Conservation (phyloP, 1,140 invertebrate species). For the Monochamus saltuarius region DNA sequence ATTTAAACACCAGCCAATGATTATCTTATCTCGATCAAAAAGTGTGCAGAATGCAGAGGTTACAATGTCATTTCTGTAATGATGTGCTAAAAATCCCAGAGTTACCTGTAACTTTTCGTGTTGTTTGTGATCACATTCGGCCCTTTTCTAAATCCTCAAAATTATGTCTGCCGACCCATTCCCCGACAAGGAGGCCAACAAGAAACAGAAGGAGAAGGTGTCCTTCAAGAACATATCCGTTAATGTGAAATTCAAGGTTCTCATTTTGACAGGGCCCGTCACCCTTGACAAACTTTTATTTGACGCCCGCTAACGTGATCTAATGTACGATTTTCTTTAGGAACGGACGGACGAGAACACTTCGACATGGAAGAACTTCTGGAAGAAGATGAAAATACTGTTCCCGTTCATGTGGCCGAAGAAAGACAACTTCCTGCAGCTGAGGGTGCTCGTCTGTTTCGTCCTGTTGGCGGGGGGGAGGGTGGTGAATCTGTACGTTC, state of each 20-base stretch:
- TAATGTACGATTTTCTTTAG: slow-evolving; percentile 41
- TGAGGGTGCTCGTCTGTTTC: slow-evolving; percentile 84
- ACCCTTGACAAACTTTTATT: not conserved
- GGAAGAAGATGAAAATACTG: slow-evolving; percentile 76
- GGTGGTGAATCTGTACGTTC: slow-evolving; percentile 90
- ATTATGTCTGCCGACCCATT: too few species aligned
- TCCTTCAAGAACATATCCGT: slow-evolving; percentile 28
- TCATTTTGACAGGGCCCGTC: not conserved
- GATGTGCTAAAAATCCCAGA: not conserved
- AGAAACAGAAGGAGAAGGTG: slow-evolving; percentile 12
- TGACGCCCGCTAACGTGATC: not conserved
- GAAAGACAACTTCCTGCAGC: slow-evolving; percentile 73
- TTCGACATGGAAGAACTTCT: slow-evolving; percentile 79
- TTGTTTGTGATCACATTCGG: not conserved
- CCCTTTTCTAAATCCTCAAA: too few species aligned
- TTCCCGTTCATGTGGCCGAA: slow-evolving; percentile 94
- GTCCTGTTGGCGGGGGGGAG: slow-evolving; percentile 74
- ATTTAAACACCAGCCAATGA: too few species aligned
- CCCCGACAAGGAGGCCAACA: slow-evolving; percentile 6
- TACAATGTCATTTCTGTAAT: slow-evolving; percentile 1
- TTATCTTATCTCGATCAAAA: too few species aligned
- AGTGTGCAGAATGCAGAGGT: too few species aligned
- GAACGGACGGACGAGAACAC: slow-evolving; percentile 56
- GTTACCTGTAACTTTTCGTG: not conserved
- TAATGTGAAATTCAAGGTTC: slow-evolving; percentile 22